Percentiles rank a stretch among this genome's conserved stretches.
These are phyloP conservation scores for Drosophila sulfurigaster DNA, from an alignment of 1,140 invertebrate species.

Conservation along the genomic window DNA sequence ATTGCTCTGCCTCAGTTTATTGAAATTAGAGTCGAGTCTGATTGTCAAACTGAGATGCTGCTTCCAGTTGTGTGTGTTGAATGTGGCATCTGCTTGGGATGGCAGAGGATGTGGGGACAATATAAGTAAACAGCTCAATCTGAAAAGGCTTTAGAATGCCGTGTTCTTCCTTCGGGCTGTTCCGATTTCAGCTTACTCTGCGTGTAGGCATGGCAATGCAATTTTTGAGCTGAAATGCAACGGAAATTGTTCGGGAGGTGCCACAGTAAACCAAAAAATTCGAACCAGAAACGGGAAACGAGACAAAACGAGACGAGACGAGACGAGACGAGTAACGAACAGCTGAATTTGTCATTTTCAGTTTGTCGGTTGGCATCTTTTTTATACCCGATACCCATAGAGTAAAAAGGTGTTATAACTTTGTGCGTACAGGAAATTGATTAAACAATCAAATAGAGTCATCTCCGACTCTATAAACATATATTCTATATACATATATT, in stretches of 20 bases:
- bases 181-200: conserved; percentile 76
- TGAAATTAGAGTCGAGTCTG: conserved; percentile 6
- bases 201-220: conserved; percentile 72
- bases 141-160: conserved; percentile 30
- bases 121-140: conserved; percentile 50
- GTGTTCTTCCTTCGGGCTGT: conserved; percentile 26
- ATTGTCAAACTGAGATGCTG: conserved; percentile 17
- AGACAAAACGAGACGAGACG: conserved; percentile 31
- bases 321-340: conserved; percentile 16
- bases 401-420: no score
- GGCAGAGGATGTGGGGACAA: conserved; percentile 1
- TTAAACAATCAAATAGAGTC: no score
- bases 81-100: neutral
- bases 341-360: conserved; percentile 67
- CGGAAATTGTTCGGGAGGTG: conserved; percentile 69
- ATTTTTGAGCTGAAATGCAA: conserved; percentile 59
- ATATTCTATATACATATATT: no score
- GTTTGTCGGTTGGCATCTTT: conserved; percentile 42
- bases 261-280: conserved; percentile 49
- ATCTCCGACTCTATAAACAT: no score
- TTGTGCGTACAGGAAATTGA: no score
- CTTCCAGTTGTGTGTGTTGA: conserved; percentile 3
- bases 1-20: neutral
- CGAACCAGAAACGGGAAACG: conserved; percentile 34
- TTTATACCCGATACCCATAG: neutral